Base-by-base conservation (phyloP, 2,797 vertebrate species). In the Tapera naevia region DNA sequence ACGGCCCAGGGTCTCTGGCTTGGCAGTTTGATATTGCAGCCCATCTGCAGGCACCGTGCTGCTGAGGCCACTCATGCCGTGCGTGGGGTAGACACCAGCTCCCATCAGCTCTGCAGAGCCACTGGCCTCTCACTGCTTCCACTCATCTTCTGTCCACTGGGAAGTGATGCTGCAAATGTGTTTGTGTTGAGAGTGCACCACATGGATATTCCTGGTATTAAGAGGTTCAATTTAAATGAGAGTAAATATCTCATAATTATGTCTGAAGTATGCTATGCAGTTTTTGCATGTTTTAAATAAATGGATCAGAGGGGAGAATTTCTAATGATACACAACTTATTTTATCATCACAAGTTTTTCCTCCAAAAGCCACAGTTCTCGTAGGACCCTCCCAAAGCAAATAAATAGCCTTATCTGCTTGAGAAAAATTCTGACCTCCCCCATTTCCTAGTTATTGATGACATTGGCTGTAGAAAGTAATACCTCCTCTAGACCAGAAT, bases 131-230 rank as follows among this genome's bases (percentile, higher is more conserved):
- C 0, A 0, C 72, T 5, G 13, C 73, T 57, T 32, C 71, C 28
- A 43, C 21, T 16, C 51, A 4, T 56, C 61, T 58, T 35, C 60
- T 86, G 67, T 66, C n/a, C 6, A 0, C 27, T 43, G 62, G 41
- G 32, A 80, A 67, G 15, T 2, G 43, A 13, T 12, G 65, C 24
- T 24, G 86, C 46, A 65, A 46, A 43, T 6, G 2, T 23, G 18
- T 35, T 72, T 1, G 1, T 69, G 54, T n/a, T 2, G 1, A 17
- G 30, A 80, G 17, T 2, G 5, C 4, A 0, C 53, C 1, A 1
- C 24, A 1, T 28, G 80, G 54, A n/a, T 62, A 61, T 50, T 75
- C 43, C 66, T 32, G 39, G 32, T 53, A 33, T 57, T 61, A 48
- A 51, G 45, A 65, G 54, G 24, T 85, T 37, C 57, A 16, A 46